Percentiles rank a stretch among this genome's conserved stretches.
These are phyloP conservation scores for Epinephelus moara DNA, from an alignment of 2,113 vertebrate genomes.

Conservation along the genomic window DNA sequence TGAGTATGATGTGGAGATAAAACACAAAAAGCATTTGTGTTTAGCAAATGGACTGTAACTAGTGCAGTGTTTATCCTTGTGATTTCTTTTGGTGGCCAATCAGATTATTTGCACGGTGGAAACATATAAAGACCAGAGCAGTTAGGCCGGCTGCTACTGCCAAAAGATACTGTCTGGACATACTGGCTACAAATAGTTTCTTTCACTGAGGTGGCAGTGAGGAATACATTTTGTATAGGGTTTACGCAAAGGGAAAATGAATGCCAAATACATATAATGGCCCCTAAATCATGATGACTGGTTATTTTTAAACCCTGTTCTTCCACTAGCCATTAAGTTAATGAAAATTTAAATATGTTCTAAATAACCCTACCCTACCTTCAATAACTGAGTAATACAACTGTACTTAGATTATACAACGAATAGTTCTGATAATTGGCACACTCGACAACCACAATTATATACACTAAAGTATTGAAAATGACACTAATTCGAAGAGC, in stretches of 20 bases:
- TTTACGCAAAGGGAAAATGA: constrained; percentile 30
- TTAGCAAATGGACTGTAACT: constrained; percentile 83
- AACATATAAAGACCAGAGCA: constrained; percentile 80
- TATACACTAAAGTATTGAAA: background rate
- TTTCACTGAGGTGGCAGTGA: constrained; percentile 68
- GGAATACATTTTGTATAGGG: constrained; percentile 49
- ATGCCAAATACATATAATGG: constrained; percentile 48
- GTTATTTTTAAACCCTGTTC: constrained; percentile 57
- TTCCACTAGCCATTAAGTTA: constrained; percentile 34
- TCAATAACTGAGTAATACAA: background rate
- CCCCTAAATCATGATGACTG: constrained; percentile 37
- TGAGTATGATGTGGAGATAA: constrained; percentile 71
- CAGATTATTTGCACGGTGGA: constrained; percentile 83
- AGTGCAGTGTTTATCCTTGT: constrained; percentile 73
- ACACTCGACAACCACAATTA: background rate
- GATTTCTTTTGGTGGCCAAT: constrained; percentile 81
- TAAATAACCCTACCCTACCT: background rate
- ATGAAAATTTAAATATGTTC: constrained; percentile 1
- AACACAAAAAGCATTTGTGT: constrained; percentile 79
- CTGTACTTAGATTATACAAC: background rate
- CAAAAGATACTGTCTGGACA: constrained; percentile 84
- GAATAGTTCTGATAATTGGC: background rate
- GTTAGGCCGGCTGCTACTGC: constrained; percentile 77
- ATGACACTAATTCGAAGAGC: background rate
- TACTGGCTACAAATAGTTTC: constrained; percentile 70